Evolutionary conservation across 2,888 invertebrate species (phyloP).

Genomic region (Pterostichus niger): DNA sequence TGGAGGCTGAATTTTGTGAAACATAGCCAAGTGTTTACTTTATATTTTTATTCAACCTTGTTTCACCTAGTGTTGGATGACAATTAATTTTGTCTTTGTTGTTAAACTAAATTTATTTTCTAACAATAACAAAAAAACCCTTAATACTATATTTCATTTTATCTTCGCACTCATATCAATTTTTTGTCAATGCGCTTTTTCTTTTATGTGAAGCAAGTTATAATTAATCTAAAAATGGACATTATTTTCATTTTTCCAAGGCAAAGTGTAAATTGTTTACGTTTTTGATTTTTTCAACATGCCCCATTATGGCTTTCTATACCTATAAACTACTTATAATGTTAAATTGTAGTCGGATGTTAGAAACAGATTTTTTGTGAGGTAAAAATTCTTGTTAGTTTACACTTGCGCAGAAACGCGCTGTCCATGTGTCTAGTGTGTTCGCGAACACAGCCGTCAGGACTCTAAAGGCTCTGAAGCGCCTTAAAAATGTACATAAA

Average conservation of each 20-base stretch:
- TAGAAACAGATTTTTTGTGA: not conserved
- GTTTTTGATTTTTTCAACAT: constrained; percentile 18
- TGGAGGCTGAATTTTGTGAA: too few species aligned
- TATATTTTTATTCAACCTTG: too few species aligned
- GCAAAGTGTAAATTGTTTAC: constrained; percentile 29
- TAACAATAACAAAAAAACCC: too few species aligned
- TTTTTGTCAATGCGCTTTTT: not conserved
- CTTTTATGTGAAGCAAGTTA: not conserved
- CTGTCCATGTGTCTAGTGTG: too few species aligned
- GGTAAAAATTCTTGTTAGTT: constrained; percentile 29
- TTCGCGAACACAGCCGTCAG: too few species aligned
- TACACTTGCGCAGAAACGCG: constrained; percentile 12
- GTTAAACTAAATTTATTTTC: not conserved
- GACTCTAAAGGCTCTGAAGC: too few species aligned
- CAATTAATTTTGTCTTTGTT: too few species aligned
- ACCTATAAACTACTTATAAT: constrained; percentile 27
- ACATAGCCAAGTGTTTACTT: too few species aligned
- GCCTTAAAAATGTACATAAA: too few species aligned
- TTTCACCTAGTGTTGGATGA: too few species aligned
- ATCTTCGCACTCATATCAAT: too few species aligned
- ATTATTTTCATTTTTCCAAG: constrained; percentile 13
- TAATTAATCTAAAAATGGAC: constrained; percentile 21
- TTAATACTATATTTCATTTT: too few species aligned
- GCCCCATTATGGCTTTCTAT: constrained; percentile 32
- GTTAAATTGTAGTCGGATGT: not conserved